Conservation (phyloP, 2,888 invertebrate species). For the Galeruca laticollis region DNA sequence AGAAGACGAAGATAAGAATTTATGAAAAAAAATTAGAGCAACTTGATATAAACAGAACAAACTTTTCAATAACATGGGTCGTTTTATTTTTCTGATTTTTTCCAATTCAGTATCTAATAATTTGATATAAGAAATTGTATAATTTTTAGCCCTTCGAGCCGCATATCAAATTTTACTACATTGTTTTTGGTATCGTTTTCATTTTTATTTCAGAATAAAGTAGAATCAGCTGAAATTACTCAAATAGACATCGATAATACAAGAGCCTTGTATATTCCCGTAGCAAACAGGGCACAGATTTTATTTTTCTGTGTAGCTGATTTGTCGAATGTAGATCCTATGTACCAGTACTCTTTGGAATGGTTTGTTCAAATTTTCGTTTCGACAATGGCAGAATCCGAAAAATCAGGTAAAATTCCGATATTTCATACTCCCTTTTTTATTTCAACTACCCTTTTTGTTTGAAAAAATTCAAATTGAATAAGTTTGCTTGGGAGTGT, state of each 20-base stretch:
- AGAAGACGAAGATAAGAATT: too few species aligned
- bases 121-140: too few species aligned
- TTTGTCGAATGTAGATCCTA: slow-evolving; percentile 89
- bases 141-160: too few species aligned
- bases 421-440: neutral
- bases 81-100: too few species aligned
- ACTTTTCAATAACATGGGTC: too few species aligned
- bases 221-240: slow-evolving; percentile 85
- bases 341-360: slow-evolving; percentile 95
- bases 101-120: neutral
- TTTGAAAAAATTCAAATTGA: too few species aligned
- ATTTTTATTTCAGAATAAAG: slow-evolving; percentile 74
- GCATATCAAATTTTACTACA: too few species aligned
- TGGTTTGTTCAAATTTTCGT: slow-evolving; percentile 90
- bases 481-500: too few species aligned
- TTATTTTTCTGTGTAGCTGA: slow-evolving; percentile 90
- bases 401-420: slow-evolving; percentile 73
- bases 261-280: slow-evolving; percentile 84
- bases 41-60: too few species aligned
- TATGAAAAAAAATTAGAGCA: too few species aligned
- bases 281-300: slow-evolving; percentile 87
- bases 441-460: too few species aligned
- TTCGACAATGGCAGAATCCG: slow-evolving; percentile 78
- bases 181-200: too few species aligned
- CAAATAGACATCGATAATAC: slow-evolving; percentile 86